Conservation (phyloP, 2,888 invertebrate species). For the Heliconius aoede region DNA sequence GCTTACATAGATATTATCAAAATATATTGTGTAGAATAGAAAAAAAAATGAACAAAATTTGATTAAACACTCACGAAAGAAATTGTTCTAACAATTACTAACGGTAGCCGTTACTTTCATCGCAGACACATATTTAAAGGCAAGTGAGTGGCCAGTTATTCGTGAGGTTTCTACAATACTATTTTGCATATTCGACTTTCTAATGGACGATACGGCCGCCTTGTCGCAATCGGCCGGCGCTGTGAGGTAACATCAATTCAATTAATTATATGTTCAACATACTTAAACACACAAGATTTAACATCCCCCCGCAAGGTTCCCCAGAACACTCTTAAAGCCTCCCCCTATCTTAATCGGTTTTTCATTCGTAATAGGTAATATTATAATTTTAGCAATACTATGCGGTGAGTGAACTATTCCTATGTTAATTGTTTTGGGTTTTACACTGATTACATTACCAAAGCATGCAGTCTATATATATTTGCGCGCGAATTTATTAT, state of each 20-base stretch:
- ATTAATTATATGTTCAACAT: constrained; percentile 70
- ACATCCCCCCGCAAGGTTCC: constrained; percentile 69
- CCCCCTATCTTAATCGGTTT: not conserved
- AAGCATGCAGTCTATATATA: constrained; percentile 57
- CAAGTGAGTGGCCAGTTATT: constrained; percentile 83
- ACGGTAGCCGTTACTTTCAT: constrained; percentile 83
- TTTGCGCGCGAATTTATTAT: constrained; percentile 55
- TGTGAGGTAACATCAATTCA: constrained; percentile 81
- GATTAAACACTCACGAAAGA: constrained; percentile 66
- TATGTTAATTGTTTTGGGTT: constrained; percentile 61
- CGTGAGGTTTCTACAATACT: constrained; percentile 84
- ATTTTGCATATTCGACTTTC: constrained; percentile 84
- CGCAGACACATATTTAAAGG: constrained; percentile 81
- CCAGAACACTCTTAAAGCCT: constrained; percentile 31
- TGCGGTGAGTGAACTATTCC: constrained; percentile 69
- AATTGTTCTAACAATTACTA: constrained; percentile 79
- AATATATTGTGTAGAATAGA: not conserved
- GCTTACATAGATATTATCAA: not conserved
- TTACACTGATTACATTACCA: constrained; percentile 68
- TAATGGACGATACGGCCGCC: constrained; percentile 82
- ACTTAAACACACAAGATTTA: constrained; percentile 54
- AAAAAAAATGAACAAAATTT: constrained; percentile 55
- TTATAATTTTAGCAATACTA: constrained; percentile 46
- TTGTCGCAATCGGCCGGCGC: constrained; percentile 79
- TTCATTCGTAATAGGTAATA: not conserved